A percentile compares a stretch with the other conserved stretches of the same genome.
Evolutionary conservation across 2,888 invertebrate species (phyloP).

Genomic region (Yponomeuta plumbellus): DNA sequence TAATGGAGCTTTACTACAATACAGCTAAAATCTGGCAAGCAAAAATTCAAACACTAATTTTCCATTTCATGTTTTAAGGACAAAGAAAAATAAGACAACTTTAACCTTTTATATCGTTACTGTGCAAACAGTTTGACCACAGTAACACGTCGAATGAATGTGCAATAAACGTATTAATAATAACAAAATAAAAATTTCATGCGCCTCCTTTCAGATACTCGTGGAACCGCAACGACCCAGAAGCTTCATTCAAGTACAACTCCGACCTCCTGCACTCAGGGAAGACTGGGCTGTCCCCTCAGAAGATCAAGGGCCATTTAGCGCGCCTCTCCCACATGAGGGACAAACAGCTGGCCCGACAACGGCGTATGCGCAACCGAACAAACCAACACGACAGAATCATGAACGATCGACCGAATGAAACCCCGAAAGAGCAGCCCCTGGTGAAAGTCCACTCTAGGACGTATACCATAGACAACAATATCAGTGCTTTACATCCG

Average conservation of each 20-base stretch:
- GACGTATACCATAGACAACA: conserved; percentile 73
- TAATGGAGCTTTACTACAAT: too few species aligned
- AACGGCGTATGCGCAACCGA: conserved; percentile 39
- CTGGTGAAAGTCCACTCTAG: conserved; percentile 64
- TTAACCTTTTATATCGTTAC: too few species aligned
- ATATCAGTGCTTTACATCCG: conserved; percentile 75
- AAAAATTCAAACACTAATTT: too few species aligned
- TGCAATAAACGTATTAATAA: too few species aligned
- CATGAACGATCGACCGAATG: conserved; percentile 56
- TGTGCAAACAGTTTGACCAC: too few species aligned
- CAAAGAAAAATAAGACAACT: too few species aligned
- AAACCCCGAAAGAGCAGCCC: conserved; percentile 41
- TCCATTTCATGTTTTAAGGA: too few species aligned
- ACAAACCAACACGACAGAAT: conserved; percentile 19
- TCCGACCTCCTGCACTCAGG: conserved; percentile 60
- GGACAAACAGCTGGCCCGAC: conserved; percentile 60
- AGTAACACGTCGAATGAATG: too few species aligned
- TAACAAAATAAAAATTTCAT: too few species aligned
- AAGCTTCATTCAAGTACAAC: conserved; percentile 62
- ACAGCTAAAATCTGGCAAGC: too few species aligned
- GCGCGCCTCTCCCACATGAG: conserved; percentile 57
- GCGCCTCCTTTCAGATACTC: conserved; percentile 49
- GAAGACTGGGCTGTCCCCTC: conserved; percentile 56
- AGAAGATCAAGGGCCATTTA: conserved; percentile 57
- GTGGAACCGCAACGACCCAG: conserved; percentile 67